A percentile compares a stretch with the other conserved stretches of the same genome.
These are phyloP conservation scores for Phaonia tiefii DNA, from an alignment of 2,888 invertebrate species.

Conservation along the genomic window DNA sequence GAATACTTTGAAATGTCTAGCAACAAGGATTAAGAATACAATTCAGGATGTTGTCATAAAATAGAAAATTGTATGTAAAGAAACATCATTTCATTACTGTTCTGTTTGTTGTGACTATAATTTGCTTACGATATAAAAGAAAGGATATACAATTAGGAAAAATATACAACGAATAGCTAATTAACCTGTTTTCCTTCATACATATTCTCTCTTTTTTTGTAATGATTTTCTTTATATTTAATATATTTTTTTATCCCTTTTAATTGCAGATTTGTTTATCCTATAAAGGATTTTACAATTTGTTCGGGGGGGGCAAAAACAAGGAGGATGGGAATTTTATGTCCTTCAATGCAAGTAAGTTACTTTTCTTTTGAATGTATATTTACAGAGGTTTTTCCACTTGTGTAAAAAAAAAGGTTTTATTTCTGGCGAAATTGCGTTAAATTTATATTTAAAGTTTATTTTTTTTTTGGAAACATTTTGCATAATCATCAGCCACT, in stretches of 20 bases:
- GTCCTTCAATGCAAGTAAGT: not conserved
- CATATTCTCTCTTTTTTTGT: conserved; percentile 1
- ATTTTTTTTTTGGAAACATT: not conserved
- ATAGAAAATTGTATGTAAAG: conserved; percentile 23
- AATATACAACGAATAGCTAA: conserved; percentile 45
- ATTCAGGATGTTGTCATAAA: conserved; percentile 22
- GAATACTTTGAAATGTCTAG: conserved; percentile 5
- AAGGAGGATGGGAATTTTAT: not conserved
- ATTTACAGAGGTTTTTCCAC: conserved; percentile 5
- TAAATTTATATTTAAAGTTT: conserved; percentile 32
- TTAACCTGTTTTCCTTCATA: conserved; percentile 57
- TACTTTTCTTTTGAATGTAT: not conserved
- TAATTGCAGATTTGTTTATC: conserved; percentile 11
- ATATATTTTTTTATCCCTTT: conserved; percentile 34
- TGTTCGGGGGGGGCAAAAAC: not conserved
- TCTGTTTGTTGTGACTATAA: conserved; percentile 1
- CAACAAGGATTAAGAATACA: conserved; percentile 21
- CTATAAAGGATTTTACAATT: not conserved
- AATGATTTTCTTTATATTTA: not conserved
- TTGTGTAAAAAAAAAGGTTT: not conserved
- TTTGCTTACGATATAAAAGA: not conserved
- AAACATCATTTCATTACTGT: conserved; percentile 12
- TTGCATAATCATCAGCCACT: conserved; percentile 16
- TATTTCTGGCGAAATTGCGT: conserved; percentile 7
- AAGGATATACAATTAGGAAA: conserved; percentile 17